Evolutionary conservation across 2,797 vertebrate species (phyloP), one percentile per base, ranked within the genome.

Genomic region (Sebastes jordani): DNA sequence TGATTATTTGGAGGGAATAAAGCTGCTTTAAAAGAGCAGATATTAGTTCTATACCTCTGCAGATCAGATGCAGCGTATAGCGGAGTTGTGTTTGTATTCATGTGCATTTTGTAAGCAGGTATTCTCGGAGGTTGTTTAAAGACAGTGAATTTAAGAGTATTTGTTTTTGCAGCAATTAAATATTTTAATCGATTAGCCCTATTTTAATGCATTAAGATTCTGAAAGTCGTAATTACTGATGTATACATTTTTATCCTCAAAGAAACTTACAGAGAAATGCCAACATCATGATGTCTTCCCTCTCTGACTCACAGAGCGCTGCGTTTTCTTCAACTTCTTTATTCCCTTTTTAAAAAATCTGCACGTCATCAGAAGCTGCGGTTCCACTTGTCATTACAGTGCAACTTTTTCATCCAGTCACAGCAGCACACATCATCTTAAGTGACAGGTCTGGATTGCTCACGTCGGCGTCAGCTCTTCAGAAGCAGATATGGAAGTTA

Each of bases 361-460:
- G 70, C 36, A 18, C 22, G 61, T 68, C 63, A 27, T 74, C 79
- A 71, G 67, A 74, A 56, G 61, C 63, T 58, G 20, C 52, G 32
- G 70, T 60, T 84, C 74, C 49, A 60, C 69, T 78, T 78, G 65
- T 84, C 76, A 71, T 71, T 77, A 71, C 74, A 66, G 71, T 34
- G 55, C 74, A 75, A 68, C 64, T 63, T 80, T 71, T 63, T 68
- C 55, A 69, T 81, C 76, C 52, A 61, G 63, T 81, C 68, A 63
- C 81, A 70, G 76, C 76, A 20, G 80, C 55, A 56, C 23, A 49
- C 71, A 61, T 86, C 77, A 74, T 54, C 10, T 25, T 14, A 30
- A 76, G 77, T 74, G 78, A 89, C 82, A 81, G 34, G 81, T 49
- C 71, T 22, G 59, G 61, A 78, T 71, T 23, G 68, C 79, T 80